A percentile compares a stretch with the other conserved stretches of the same genome.
These are phyloP conservation scores for Orthonychiurus folsomi DNA, from an alignment of 2,888 invertebrate species.

Conservation along the genomic window DNA sequence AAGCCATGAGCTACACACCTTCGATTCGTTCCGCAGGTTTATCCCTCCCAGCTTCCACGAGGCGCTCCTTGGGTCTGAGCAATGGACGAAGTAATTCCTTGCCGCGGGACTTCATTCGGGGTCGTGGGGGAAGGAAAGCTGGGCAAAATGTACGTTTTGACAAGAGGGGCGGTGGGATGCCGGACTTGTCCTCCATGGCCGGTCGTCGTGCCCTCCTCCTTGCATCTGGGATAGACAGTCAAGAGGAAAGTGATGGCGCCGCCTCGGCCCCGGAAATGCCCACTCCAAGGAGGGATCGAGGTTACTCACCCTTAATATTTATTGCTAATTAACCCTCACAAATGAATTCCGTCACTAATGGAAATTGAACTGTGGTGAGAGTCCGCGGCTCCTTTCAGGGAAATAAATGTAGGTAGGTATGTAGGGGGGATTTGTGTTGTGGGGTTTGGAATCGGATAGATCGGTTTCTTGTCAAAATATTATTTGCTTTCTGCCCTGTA, in stretches of 20 bases:
- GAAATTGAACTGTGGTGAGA: neutral
- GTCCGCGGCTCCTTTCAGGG: too few species aligned
- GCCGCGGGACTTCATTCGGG: conserved; percentile 44
- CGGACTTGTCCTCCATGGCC: conserved; percentile 40
- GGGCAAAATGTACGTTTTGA: conserved; percentile 42
- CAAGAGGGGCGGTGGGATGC: conserved; percentile 38
- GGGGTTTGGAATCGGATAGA: too few species aligned
- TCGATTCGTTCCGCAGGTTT: conserved; percentile 47
- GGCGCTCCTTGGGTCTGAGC: conserved; percentile 42
- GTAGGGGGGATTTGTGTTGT: too few species aligned
- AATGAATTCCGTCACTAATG: neutral
- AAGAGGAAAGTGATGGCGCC: conserved; percentile 70
- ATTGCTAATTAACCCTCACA: neutral
- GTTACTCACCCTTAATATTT: conserved; percentile 43
- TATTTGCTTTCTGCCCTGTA: too few species aligned
- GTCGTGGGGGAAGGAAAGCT: conserved; percentile 42
- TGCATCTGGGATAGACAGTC: conserved; percentile 46
- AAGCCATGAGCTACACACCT: conserved; percentile 46
- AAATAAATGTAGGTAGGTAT: too few species aligned
- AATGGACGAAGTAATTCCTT: conserved; percentile 45
- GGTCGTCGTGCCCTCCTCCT: conserved; percentile 50
- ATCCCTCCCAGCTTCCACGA: conserved; percentile 58
- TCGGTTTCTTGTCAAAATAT: too few species aligned
- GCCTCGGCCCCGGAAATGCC: conserved; percentile 74
- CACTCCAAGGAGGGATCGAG: conserved; percentile 55